Evolutionary conservation across 2,113 vertebrate species (phyloP).

Genomic region (Perccottus glenii): DNA sequence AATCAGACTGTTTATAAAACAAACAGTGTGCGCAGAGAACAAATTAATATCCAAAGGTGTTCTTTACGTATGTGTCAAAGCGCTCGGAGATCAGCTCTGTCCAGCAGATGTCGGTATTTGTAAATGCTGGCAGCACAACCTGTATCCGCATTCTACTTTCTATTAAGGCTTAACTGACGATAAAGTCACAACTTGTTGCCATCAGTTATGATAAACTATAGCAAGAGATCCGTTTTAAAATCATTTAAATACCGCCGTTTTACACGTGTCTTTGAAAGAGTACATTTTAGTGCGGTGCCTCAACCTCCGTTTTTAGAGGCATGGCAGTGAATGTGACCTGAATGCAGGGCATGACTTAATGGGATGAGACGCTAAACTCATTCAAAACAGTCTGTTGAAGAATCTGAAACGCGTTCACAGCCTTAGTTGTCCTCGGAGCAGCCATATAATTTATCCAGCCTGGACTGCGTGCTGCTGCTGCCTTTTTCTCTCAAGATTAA

Average conservation of each 20-base stretch:
- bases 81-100: conserved; percentile 19
- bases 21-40: too few species aligned
- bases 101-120: conserved; percentile 79
- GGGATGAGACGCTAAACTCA: conserved; percentile 79
- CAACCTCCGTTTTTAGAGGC: conserved; percentile 68
- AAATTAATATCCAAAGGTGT: too few species aligned
- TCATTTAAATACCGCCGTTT: not conserved
- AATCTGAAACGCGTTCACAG: conserved; percentile 64
- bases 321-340: conserved; percentile 78
- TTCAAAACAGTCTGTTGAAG: conserved; percentile 72
- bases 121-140: conserved; percentile 49
- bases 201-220: not conserved
- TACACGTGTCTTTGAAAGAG: not conserved
- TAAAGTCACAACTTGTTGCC: not conserved
- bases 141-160: conserved; percentile 51
- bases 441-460: conserved; percentile 51
- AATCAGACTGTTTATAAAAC: too few species aligned
- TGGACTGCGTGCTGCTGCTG: conserved; percentile 48
- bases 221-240: not conserved
- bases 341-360: conserved; percentile 78
- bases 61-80: conserved; percentile 9
- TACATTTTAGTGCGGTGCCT: conserved; percentile 66
- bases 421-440: conserved; percentile 66
- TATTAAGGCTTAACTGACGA: conserved; percentile 24
- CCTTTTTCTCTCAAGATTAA: conserved; percentile 23